Evolutionary conservation across 2,888 invertebrate genomes (phyloP).

Genomic region (Capitulum mitella): DNA sequence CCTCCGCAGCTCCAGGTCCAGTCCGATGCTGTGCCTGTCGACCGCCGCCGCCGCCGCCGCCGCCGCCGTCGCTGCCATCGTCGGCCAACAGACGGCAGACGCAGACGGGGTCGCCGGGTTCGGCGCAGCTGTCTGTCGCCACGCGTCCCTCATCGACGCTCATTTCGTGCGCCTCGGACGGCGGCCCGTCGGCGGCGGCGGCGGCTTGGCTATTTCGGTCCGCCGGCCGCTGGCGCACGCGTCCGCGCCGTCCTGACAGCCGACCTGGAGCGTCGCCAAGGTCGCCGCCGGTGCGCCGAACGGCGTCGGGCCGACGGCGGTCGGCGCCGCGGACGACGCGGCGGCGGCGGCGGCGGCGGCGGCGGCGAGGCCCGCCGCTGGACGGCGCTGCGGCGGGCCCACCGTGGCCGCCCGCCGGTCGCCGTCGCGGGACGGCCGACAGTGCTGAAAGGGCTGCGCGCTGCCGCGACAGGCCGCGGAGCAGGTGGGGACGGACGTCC

Average conservation of each 20-base stretch:
- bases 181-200: background rate
- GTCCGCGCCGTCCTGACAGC: background rate
- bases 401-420: background rate
- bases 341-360: no score
- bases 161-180: background rate
- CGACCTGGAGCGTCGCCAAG: background rate
- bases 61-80: no score
- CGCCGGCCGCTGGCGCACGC: constrained; percentile 1
- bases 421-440: no score
- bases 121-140: background rate
- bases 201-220: background rate
- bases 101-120: no score
- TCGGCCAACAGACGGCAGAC: no score
- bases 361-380: background rate
- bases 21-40: no score
- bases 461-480: no score
- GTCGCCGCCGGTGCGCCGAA: background rate
- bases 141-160: background rate
- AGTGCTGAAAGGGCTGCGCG: no score
- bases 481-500: no score
- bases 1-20: no score
- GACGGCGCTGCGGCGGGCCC: background rate
- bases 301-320: background rate
- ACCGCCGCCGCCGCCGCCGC: no score
- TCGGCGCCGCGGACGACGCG: background rate